phyloP scores from a whole-genome alignment of 1,140 invertebrate genomes.

The Hyposmocoma kahamanoa region DNA sequence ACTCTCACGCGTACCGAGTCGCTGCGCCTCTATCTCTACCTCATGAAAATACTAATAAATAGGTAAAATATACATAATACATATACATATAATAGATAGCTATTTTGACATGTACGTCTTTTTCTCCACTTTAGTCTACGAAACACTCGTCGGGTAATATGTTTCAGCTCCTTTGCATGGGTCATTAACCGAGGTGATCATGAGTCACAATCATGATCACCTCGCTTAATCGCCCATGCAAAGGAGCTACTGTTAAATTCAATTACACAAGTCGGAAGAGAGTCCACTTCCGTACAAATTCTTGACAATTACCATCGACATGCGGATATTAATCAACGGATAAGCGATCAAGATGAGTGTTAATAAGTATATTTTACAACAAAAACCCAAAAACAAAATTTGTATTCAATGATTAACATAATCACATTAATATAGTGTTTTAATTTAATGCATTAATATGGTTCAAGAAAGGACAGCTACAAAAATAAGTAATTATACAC shows the following conservation, averaged over 20 bases:
- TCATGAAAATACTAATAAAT: neutral
- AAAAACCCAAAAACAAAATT: neutral
- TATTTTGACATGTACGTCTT: neutral
- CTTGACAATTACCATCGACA: slow-evolving; percentile 18
- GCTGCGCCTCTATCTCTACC: neutral
- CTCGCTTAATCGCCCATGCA: too few species aligned
- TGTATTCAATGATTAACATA: neutral
- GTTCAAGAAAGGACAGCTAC: too few species aligned
- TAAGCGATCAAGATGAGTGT: neutral
- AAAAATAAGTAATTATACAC: neutral
- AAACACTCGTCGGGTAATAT: slow-evolving; percentile 15
- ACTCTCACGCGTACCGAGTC: neutral
- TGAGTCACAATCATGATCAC: slow-evolving; percentile 30
- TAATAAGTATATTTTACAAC: neutral
- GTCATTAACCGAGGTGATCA: neutral
- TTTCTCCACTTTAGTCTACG: neutral
- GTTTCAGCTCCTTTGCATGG: slow-evolving; percentile 4
- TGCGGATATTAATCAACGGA: slow-evolving; percentile 26
- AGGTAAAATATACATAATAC: too few species aligned
- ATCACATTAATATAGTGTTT: too few species aligned
- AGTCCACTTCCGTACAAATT: slow-evolving; percentile 44
- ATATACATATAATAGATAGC: neutral
- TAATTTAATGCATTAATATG: too few species aligned
- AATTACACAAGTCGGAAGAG: slow-evolving; percentile 48
- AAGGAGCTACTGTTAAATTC: slow-evolving; percentile 30